Evolutionary conservation across 2,888 invertebrate genomes (phyloP).

Genomic region (Cryptus armator): DNA sequence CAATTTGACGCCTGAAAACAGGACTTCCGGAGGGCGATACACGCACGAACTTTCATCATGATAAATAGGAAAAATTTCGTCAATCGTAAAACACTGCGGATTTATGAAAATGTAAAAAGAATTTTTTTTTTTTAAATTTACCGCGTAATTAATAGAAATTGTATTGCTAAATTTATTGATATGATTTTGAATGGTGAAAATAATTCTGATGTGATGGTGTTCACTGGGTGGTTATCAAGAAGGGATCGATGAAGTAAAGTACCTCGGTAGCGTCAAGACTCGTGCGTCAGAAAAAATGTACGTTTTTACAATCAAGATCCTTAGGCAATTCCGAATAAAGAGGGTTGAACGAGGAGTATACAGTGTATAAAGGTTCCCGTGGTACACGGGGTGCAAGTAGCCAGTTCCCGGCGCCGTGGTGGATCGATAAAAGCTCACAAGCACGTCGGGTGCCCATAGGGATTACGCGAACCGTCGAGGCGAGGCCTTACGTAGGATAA

Average conservation of each 20-base stretch:
- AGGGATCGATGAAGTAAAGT: constrained; percentile 19
- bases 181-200: neutral
- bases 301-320: constrained; percentile 48
- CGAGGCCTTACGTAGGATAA: constrained; percentile 63
- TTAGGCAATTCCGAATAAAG: constrained; percentile 31
- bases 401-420: constrained; percentile 25
- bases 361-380: constrained; percentile 24
- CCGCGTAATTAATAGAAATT: neutral
- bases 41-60: neutral
- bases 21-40: neutral
- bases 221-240: neutral
- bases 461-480: constrained; percentile 60
- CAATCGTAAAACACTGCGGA: neutral
- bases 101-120: neutral
- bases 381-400: constrained; percentile 48
- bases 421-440: constrained; percentile 66
- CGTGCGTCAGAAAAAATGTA: constrained; percentile 29
- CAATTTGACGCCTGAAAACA: neutral
- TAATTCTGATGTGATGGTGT: neutral
- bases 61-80: neutral
- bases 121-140: neutral
- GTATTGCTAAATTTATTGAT: neutral
- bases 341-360: neutral
- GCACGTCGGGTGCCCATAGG: constrained; percentile 60
- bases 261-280: constrained; percentile 1